Evolutionary conservation across 2,888 invertebrate species (phyloP).

Genomic region (Dasypogon diadema): DNA sequence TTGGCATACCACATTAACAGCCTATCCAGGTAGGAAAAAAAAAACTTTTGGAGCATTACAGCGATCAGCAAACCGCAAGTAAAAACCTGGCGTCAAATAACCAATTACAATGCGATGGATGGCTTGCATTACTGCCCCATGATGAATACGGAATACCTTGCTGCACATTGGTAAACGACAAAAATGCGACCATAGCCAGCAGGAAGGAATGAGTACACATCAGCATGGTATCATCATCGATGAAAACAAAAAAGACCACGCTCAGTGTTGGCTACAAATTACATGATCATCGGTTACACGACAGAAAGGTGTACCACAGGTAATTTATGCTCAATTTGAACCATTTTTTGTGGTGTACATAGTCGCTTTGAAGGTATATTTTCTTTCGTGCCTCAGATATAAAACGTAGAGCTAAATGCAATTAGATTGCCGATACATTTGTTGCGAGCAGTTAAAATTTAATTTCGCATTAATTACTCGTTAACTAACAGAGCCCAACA

Average conservation of each 20-base stretch:
- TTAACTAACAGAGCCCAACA: conserved; percentile 24
- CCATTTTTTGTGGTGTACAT: conserved; percentile 15
- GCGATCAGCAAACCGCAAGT: not conserved
- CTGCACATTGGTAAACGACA: not conserved
- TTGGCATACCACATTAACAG: conserved; percentile 20
- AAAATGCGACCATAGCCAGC: not conserved
- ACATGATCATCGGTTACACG: conserved; percentile 45
- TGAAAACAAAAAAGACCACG: not conserved
- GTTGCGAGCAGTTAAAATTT: conserved; percentile 37
- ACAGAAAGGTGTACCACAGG: conserved; percentile 40
- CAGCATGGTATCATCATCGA: conserved; percentile 12
- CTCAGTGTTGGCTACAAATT: conserved; percentile 42
- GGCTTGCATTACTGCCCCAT: conserved; percentile 2
- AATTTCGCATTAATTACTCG: conserved; percentile 47
- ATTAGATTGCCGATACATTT: conserved; percentile 37
- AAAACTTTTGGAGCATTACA: not conserved
- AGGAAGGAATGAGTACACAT: not conserved
- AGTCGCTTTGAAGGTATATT: not conserved
- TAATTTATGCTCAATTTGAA: conserved; percentile 42
- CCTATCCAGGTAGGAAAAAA: not conserved
- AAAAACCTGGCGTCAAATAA: conserved; percentile 14
- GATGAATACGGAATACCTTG: conserved; percentile 6
- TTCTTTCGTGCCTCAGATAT: too few relatives aligned
- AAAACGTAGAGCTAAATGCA: conserved; percentile 30
- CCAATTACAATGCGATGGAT: conserved; percentile 31